phyloP scores from a whole-genome alignment of 2,113 vertebrate genomes.

The Hippolais icterina region DNA sequence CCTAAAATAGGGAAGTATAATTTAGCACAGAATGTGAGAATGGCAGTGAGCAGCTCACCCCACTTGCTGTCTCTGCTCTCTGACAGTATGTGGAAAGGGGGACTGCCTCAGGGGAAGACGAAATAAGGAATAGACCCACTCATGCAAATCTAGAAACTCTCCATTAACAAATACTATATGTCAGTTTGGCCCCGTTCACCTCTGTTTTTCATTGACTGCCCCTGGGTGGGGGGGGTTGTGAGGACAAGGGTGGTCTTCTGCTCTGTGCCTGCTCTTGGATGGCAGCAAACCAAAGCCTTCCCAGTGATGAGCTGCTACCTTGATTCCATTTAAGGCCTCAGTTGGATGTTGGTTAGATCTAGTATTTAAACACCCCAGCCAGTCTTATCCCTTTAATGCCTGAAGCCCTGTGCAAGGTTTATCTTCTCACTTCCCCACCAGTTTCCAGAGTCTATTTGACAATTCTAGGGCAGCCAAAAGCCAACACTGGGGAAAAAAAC shows the following conservation, averaged over 20 bases:
- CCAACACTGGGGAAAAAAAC: not conserved
- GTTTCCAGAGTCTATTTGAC: not conserved
- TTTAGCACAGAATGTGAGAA: not conserved
- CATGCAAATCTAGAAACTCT: not conserved
- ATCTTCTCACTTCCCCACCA: not conserved
- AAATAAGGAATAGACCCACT: not conserved
- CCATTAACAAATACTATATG: not conserved
- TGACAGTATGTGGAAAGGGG: not conserved
- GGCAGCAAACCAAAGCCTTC: not conserved
- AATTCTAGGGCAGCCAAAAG: slow-evolving; percentile 7
- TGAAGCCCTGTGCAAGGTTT: not conserved
- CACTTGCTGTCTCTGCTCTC: not conserved
- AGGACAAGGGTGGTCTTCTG: not conserved
- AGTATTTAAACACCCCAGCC: not conserved
- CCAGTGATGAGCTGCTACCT: not conserved
- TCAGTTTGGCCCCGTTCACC: not conserved
- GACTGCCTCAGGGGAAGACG: fast-evolving
- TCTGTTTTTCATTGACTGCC: not conserved
- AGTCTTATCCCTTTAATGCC: not conserved
- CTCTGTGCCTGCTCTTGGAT: not conserved
- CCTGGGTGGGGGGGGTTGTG: not conserved
- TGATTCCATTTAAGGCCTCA: not conserved
- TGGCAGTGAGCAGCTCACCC: not conserved
- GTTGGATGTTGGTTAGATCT: not conserved
- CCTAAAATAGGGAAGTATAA: not conserved